Conservation (phyloP, 2,797 vertebrate genomes). For the Pagetopsis macropterus region DNA sequence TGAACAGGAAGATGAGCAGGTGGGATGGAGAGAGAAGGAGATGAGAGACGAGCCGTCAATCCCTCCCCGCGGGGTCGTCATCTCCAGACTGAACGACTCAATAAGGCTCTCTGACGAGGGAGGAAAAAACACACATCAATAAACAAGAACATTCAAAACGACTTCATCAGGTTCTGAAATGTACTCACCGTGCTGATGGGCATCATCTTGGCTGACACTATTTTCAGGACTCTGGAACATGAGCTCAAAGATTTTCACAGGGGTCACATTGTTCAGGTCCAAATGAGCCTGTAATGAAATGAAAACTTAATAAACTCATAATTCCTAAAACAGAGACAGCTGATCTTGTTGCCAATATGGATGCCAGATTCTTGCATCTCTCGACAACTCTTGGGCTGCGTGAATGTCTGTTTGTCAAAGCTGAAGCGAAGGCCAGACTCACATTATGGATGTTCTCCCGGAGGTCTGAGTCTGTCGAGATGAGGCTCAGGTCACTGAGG, state of each 20-base stretch:
- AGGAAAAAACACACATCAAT: not conserved
- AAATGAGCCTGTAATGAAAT: conserved; percentile 85
- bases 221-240: conserved; percentile 97
- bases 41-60: conserved; percentile 82
- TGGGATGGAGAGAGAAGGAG: conserved; percentile 84
- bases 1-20: conserved; percentile 84
- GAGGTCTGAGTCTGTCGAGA: conserved; percentile 95
- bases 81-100: conserved; percentile 86
- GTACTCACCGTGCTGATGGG: conserved; percentile 85
- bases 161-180: not conserved
- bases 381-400: not conserved
- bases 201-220: conserved; percentile 89
- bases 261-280: conserved; percentile 91
- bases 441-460: conserved; percentile 92
- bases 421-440: conserved; percentile 71
- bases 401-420: conserved; percentile 14
- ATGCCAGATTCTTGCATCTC: not conserved
- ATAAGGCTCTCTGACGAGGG: conserved; percentile 85
- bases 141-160: not conserved
- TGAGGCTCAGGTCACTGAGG: conserved; percentile 97
- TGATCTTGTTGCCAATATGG: not conserved
- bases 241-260: conserved; percentile 95
- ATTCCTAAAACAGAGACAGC: not conserved
- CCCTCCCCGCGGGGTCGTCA: conserved; percentile 76
- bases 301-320: conserved; percentile 2